phyloP scores from a whole-genome alignment of 2,113 vertebrate species.

The Pimephales promelas region DNA sequence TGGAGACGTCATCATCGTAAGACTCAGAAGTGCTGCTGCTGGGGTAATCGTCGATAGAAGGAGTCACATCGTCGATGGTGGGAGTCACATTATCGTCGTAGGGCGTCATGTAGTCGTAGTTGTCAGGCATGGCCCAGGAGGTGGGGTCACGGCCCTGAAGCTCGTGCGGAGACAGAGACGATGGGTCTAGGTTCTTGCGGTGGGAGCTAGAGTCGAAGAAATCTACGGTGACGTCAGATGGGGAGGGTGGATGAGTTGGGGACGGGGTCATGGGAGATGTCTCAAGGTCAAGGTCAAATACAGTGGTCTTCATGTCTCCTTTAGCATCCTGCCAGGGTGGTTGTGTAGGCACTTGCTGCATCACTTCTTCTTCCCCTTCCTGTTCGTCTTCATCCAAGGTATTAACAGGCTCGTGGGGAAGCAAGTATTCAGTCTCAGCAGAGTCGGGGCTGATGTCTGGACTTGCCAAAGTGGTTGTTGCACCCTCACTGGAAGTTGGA shows the following conservation, averaged over 20 bases:
- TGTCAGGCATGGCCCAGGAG: constrained; percentile 83
- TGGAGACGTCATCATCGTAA: constrained; percentile 76
- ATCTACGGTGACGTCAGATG: constrained; percentile 77
- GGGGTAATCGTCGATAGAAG: constrained; percentile 84
- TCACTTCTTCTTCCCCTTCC: constrained; percentile 61
- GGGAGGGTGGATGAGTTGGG: constrained; percentile 63
- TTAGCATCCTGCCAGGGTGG: constrained; percentile 68
- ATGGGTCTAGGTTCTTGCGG: constrained; percentile 65
- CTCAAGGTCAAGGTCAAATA: constrained; percentile 70
- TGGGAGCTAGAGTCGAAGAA: constrained; percentile 81
- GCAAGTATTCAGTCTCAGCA: constrained; percentile 71
- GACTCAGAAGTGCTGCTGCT: constrained; percentile 83
- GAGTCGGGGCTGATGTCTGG: constrained; percentile 68
- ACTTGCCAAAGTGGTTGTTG: constrained; percentile 36
- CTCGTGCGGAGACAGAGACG: constrained; percentile 72
- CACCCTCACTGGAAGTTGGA: constrained; percentile 33
- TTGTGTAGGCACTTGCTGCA: constrained; percentile 62
- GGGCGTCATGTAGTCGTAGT: constrained; percentile 88
- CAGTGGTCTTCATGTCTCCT: constrained; percentile 65
- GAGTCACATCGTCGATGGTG: constrained; percentile 84
- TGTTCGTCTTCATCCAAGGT: constrained; percentile 36
- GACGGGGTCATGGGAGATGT: constrained; percentile 57
- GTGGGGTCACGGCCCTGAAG: constrained; percentile 78
- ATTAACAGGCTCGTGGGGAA: constrained; percentile 53
- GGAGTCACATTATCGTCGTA: constrained; percentile 85